Percentiles rank a stretch among this genome's conserved stretches.
These are phyloP conservation scores for Leuctra nigra DNA, from an alignment of 2,888 invertebrate genomes.

Conservation along the genomic window DNA sequence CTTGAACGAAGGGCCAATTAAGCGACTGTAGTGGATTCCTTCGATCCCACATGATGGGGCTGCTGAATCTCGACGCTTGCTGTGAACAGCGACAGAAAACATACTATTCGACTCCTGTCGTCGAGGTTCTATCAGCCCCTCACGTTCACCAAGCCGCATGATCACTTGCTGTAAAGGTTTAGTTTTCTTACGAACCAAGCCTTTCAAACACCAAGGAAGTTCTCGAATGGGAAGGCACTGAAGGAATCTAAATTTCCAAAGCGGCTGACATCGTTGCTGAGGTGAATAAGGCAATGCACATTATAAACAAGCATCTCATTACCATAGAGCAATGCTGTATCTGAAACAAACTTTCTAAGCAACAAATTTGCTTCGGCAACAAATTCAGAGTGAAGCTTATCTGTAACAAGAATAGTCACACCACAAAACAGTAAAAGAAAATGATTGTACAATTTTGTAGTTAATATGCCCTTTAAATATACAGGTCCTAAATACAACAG, in stretches of 20 bases:
- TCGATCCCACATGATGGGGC: neutral
- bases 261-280: constrained; percentile 25
- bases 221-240: constrained; percentile 32
- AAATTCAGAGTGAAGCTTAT: neutral
- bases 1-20: neutral
- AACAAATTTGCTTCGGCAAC: neutral
- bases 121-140: neutral
- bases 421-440: constrained; percentile 16
- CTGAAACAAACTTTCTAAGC: neutral
- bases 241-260: constrained; percentile 29
- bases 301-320: constrained; percentile 1
- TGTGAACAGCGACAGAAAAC: no score
- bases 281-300: neutral
- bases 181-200: constrained; percentile 18
- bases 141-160: neutral
- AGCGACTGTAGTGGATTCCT: neutral
- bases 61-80: neutral
- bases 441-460: neutral
- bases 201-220: constrained; percentile 26
- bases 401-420: neutral
- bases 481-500: constrained; percentile 33
- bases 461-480: constrained; percentile 28
- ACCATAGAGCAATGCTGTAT: neutral
- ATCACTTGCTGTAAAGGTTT: constrained; percentile 21
- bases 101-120: no score